These are phyloP conservation scores for Stictonetta naevosa DNA, from an alignment of 2,113 vertebrate genomes.

Conservation along the genomic window DNA sequence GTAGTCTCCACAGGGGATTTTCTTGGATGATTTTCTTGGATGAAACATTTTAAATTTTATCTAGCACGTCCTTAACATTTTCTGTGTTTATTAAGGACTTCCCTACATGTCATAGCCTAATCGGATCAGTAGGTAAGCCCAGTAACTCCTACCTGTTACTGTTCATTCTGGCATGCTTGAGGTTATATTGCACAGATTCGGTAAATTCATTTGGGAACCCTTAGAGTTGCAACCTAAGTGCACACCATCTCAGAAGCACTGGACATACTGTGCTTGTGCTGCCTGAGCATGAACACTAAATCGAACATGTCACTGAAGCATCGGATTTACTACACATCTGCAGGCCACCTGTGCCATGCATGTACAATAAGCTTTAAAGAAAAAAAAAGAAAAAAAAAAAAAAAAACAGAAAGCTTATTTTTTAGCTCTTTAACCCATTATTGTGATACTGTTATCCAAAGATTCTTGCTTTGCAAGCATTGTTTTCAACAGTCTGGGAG, in stretches of 20 bases:
- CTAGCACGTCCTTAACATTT: neutral
- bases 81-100: neutral
- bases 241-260: neutral
- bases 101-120: neutral
- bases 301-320: neutral
- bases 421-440: neutral
- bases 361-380: neutral
- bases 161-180: neutral
- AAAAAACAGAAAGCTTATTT: neutral
- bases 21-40: neutral
- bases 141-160: neutral
- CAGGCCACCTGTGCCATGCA: constrained; percentile 31
- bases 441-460: neutral
- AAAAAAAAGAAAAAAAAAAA: constrained; percentile 19
- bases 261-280: fast-evolving
- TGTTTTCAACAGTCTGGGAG: neutral
- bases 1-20: neutral
- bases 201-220: neutral
- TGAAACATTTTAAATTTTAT: neutral
- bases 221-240: neutral
- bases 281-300: neutral
- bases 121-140: neutral
- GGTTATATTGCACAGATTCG: neutral
- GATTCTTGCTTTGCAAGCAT: neutral
- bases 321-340: constrained; percentile 49